These are phyloP conservation scores for Ciconia stormi DNA, from an alignment of 2,113 vertebrate genomes.

Conservation along the genomic window DNA sequence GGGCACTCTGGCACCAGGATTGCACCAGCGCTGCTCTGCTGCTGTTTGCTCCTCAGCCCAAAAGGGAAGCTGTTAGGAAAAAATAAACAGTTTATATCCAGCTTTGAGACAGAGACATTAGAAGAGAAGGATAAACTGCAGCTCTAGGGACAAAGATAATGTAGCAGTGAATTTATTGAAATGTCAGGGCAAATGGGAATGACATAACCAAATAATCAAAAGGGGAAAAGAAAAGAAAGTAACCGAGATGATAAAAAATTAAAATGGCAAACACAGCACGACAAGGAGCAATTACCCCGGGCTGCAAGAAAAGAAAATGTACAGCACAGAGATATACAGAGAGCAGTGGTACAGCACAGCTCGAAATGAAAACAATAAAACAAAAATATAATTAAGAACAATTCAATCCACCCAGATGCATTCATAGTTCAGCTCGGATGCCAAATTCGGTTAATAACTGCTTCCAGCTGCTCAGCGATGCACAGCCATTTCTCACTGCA, in stretches of 20 bases:
- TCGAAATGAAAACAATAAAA: constrained; percentile 48
- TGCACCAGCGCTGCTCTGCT: not conserved
- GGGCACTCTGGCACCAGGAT: constrained; percentile 42
- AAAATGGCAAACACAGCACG: constrained; percentile 44
- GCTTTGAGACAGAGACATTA: constrained; percentile 18
- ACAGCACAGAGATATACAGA: not conserved
- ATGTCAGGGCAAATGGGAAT: constrained; percentile 40
- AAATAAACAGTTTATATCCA: constrained; percentile 22
- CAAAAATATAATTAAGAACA: constrained; percentile 58
- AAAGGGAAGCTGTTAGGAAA: constrained; percentile 21
- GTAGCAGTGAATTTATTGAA: constrained; percentile 42
- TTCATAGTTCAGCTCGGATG: not conserved
- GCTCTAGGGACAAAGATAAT: constrained; percentile 45
- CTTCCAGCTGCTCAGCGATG: constrained; percentile 1
- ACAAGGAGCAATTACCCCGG: constrained; percentile 19
- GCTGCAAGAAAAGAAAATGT: constrained; percentile 1
- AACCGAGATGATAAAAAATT: constrained; percentile 43
- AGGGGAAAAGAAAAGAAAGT: not conserved
- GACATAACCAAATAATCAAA: constrained; percentile 42
- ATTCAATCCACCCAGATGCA: constrained; percentile 31
- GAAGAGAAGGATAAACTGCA: constrained; percentile 2
- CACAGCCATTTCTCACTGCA: not conserved
- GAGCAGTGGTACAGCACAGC: not conserved
- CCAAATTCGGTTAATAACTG: constrained; percentile 5
- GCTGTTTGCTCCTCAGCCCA: not conserved